Conservation (phyloP, 2,888 invertebrate species). For the Cryptocheilus praepositus region DNA sequence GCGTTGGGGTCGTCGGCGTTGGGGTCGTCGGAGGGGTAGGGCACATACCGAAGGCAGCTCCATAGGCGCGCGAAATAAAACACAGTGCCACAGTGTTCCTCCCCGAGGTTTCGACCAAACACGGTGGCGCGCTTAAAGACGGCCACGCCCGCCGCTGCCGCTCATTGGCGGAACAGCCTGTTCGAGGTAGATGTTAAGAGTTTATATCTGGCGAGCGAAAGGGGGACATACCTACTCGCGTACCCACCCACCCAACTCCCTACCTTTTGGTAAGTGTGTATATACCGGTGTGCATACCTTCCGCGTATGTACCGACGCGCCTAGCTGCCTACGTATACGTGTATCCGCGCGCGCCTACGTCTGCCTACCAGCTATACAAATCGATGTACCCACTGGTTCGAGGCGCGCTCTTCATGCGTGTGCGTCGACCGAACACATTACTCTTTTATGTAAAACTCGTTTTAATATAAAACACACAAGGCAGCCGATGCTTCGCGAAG, state of each 20-base stretch:
- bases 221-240: slow-evolving; percentile 63
- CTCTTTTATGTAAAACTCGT: slow-evolving; percentile 68
- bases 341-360: slow-evolving; percentile 15
- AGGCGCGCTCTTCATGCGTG: neutral
- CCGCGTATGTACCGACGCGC: slow-evolving; percentile 53
- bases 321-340: slow-evolving; percentile 35
- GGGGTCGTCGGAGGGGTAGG: slow-evolving; percentile 59
- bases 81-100: slow-evolving; percentile 72
- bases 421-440: slow-evolving; percentile 57
- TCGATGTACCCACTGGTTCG: neutral
- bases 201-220: slow-evolving; percentile 66
- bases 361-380: slow-evolving; percentile 26
- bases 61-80: slow-evolving; percentile 66
- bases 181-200: slow-evolving; percentile 65
- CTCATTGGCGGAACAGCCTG: slow-evolving; percentile 49
- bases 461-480: slow-evolving; percentile 65
- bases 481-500: slow-evolving; percentile 68
- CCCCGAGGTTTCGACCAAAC: slow-evolving; percentile 65
- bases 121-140: slow-evolving; percentile 56
- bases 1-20: too few species aligned
- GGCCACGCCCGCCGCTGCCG: slow-evolving; percentile 50
- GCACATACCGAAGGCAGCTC: slow-evolving; percentile 65
- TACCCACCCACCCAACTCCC: slow-evolving; percentile 58
- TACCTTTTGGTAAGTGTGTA: slow-evolving; percentile 15
- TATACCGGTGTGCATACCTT: too few species aligned